Conservation (phyloP, 2,888 invertebrate genomes). For the Pammene fasciana region DNA sequence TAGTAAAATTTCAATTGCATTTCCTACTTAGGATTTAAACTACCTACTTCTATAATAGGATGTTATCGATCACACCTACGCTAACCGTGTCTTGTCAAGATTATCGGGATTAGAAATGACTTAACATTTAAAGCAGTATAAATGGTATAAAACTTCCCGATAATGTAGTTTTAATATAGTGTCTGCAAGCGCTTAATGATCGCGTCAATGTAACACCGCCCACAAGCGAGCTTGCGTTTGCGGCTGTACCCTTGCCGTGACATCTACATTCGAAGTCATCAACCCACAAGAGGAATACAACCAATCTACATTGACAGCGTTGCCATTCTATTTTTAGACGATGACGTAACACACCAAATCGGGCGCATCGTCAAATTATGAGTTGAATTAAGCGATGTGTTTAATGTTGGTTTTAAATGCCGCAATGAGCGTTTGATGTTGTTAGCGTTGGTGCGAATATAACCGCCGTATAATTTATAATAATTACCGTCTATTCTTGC, state of each 20-base stretch:
- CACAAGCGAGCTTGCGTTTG: conserved; percentile 34
- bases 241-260: conserved; percentile 74
- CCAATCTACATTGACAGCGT: conserved; percentile 72
- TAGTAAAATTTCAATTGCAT: background rate
- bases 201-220: conserved; percentile 40
- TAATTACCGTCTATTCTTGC: background rate
- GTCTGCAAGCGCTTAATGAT: conserved; percentile 29
- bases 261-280: conserved; percentile 77
- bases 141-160: conserved; percentile 2
- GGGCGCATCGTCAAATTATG: conserved; percentile 48
- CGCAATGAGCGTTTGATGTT: conserved; percentile 26
- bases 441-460: conserved; percentile 10
- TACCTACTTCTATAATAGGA: conserved; percentile 4
- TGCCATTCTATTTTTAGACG: conserved; percentile 69
- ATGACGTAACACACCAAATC: conserved; percentile 68
- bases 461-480: conserved; percentile 1
- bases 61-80: conserved; percentile 20
- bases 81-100: conserved; percentile 7
- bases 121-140: background rate
- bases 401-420: conserved; percentile 26
- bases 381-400: conserved; percentile 35
- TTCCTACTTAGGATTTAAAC: conserved; percentile 8
- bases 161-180: conserved; percentile 14
- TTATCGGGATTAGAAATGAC: conserved; percentile 19
- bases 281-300: conserved; percentile 75